These are phyloP conservation scores for Siniperca undulata DNA, from an alignment of 2,797 vertebrate species.

Conservation along the genomic window DNA sequence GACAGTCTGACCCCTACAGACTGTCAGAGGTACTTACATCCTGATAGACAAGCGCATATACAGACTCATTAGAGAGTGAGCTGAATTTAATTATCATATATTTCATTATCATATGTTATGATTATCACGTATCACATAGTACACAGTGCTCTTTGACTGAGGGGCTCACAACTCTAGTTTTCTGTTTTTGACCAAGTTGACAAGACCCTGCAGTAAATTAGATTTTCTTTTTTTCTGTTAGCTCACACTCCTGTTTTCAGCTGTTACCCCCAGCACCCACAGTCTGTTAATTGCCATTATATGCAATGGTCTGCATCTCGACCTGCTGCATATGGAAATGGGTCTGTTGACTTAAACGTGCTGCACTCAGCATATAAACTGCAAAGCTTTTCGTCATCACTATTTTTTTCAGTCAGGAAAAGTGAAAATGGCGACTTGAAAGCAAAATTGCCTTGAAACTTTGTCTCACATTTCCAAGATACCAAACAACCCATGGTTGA, in stretches of 20 bases:
- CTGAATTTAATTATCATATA: conserved; percentile 22
- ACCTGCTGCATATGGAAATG: conserved; percentile 59
- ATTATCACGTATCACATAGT: conserved; percentile 6
- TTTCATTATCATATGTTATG: conserved; percentile 29
- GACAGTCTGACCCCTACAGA: conserved; percentile 80
- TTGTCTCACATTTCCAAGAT: not conserved
- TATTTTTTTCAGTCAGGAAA: conserved; percentile 20
- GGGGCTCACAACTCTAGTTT: conserved; percentile 13
- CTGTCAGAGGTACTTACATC: conserved; percentile 41
- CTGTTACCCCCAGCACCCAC: conserved; percentile 28
- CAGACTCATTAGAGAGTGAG: not conserved
- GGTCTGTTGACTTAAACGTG: conserved; percentile 49
- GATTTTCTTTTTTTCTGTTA: conserved; percentile 25
- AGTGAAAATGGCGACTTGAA: conserved; percentile 10
- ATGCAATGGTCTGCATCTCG: conserved; percentile 64
- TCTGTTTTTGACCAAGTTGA: conserved; percentile 9
- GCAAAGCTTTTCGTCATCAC: conserved; percentile 31
- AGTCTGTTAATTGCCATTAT: conserved; percentile 59
- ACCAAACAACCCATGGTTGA: not conserved
- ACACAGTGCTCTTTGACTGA: not conserved
- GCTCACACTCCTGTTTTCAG: conserved; percentile 38
- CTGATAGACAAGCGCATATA: conserved; percentile 1
- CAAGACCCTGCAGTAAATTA: conserved; percentile 27
- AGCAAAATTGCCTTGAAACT: not conserved
- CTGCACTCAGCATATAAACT: conserved; percentile 54